phyloP scores from a whole-genome alignment of 2,113 vertebrate species.

The Petroica traversi region DNA sequence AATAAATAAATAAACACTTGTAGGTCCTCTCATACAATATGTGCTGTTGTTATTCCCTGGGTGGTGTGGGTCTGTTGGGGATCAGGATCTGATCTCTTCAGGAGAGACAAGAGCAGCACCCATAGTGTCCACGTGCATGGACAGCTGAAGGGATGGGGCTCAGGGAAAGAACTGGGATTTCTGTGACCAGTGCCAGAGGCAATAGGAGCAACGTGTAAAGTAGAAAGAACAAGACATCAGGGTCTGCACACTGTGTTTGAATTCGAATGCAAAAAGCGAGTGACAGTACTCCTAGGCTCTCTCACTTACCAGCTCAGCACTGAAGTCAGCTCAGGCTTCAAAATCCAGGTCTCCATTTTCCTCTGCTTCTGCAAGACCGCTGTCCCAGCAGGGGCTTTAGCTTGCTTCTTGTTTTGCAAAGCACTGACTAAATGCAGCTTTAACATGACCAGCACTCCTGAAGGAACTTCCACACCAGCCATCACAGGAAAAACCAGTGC shows the following conservation, averaged over 20 bases:
- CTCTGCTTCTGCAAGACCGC: rapidly evolving
- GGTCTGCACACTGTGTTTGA: background rate
- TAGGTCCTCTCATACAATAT: background rate
- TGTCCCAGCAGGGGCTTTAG: background rate
- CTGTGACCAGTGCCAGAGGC: background rate
- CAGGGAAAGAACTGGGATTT: background rate
- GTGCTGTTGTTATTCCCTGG: background rate
- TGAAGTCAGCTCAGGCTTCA: background rate
- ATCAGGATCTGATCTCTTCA: background rate
- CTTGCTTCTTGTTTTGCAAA: background rate
- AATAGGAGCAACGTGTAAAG: rapidly evolving
- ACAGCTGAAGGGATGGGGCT: background rate
- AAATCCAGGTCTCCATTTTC: background rate
- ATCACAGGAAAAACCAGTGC: background rate
- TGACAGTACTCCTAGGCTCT: background rate
- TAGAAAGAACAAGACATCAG: background rate
- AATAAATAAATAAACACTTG: conserved; percentile 47
- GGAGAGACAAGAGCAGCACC: background rate
- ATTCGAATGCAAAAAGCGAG: background rate
- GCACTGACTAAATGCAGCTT: background rate
- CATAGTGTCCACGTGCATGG: rapidly evolving
- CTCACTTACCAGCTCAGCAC: background rate
- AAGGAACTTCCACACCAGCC: background rate
- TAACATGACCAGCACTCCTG: background rate
- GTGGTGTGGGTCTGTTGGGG: rapidly evolving